These are phyloP conservation scores for Gallinago undulata DNA, from an alignment of 2,113 vertebrate species.

Conservation along the genomic window DNA sequence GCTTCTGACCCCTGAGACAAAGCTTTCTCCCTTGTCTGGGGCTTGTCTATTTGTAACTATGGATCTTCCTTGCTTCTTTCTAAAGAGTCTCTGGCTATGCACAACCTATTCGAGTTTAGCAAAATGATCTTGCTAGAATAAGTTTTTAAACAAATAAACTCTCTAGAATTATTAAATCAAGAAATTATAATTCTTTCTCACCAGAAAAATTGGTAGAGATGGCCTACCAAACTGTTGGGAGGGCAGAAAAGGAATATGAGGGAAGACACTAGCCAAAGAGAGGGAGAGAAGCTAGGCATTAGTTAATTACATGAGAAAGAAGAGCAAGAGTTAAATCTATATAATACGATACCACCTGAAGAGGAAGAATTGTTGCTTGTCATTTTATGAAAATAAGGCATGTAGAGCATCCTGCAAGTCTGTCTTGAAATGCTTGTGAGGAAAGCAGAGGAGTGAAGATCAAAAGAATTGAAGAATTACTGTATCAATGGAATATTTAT, in stretches of 20 bases:
- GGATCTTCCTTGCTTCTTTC: not conserved
- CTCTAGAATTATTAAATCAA: not conserved
- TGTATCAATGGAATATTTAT: not conserved
- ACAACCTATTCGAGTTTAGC: not conserved
- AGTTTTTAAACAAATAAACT: not conserved
- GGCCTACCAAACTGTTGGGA: not conserved
- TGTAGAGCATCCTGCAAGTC: not conserved
- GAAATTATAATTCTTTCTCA: not conserved
- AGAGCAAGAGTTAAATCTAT: not conserved
- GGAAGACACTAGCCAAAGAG: not conserved
- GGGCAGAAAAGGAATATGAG: not conserved
- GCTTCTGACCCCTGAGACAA: not conserved
- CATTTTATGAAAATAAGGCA: not conserved
- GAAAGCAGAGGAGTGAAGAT: not conserved
- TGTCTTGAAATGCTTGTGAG: not conserved
- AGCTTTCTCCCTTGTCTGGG: not conserved
- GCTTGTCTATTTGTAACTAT: not conserved
- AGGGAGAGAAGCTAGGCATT: not conserved
- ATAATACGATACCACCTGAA: not conserved
- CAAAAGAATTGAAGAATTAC: not conserved
- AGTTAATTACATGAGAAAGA: not conserved
- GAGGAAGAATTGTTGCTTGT: not conserved
- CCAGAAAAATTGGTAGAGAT: not conserved
- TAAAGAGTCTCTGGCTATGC: not conserved
- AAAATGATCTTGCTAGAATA: not conserved